Evolutionary conservation across 1,140 invertebrate species (phyloP).

Genomic region (Meloidogyne exigua): DNA sequence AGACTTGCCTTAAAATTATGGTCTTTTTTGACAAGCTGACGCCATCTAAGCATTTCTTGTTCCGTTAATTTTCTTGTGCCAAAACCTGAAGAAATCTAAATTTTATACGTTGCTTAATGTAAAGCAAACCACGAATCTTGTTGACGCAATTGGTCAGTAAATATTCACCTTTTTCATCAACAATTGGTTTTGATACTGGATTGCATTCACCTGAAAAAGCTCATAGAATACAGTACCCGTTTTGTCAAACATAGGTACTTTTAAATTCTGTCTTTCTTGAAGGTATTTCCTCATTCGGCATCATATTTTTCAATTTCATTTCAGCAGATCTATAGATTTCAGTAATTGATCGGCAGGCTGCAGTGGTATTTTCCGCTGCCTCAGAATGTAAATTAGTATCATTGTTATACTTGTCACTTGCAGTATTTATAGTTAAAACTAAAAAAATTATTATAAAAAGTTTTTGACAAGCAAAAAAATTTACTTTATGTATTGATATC

Average conservation of each 20-base stretch:
- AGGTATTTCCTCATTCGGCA: constrained; percentile 5
- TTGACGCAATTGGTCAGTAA: constrained; percentile 29
- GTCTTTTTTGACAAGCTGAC: constrained; percentile 45
- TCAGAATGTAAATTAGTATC: neutral
- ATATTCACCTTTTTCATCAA: constrained; percentile 25
- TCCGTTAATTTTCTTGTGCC: constrained; percentile 46
- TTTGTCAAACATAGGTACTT: neutral
- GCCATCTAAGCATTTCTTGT: constrained; percentile 48
- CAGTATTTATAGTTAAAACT: neutral
- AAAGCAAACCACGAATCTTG: constrained; percentile 43
- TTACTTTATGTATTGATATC: too few species aligned
- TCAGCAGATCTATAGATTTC: constrained; percentile 53
- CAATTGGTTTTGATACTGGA: constrained; percentile 25
- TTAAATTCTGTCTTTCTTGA: constrained; percentile 2
- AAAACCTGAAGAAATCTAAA: neutral
- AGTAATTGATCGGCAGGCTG: constrained; percentile 49
- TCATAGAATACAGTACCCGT: neutral
- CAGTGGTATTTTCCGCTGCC: constrained; percentile 12
- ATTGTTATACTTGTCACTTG: neutral
- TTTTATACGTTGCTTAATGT: neutral
- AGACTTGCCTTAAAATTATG: constrained; percentile 10
- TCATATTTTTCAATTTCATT: constrained; percentile 48
- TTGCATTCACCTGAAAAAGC: constrained; percentile 45
- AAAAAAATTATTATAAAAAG: neutral
- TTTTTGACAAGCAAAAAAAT: too few species aligned